These are phyloP conservation scores for Caranx ignobilis DNA, from an alignment of 2,113 vertebrate species.

Conservation along the genomic window DNA sequence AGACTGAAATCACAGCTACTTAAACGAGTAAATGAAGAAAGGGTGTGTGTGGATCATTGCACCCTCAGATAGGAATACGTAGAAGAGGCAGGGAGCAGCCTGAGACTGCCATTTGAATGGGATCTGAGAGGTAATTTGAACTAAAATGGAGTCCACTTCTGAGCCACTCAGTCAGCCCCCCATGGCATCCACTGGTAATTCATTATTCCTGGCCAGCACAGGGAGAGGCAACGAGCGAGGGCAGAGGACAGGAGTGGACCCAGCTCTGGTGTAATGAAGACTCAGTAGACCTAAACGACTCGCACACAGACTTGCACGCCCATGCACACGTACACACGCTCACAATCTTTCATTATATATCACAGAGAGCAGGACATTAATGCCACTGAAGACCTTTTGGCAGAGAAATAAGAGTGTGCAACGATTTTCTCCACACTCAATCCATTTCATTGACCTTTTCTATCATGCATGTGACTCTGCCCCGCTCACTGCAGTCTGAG, in stretches of 20 bases:
- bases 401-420: slow-evolving; percentile 74
- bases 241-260: slow-evolving; percentile 78
- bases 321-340: slow-evolving; percentile 45
- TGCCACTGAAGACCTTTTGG: slow-evolving; percentile 80
- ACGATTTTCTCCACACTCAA: slow-evolving; percentile 74
- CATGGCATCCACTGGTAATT: slow-evolving; percentile 79
- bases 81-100: slow-evolving; percentile 55
- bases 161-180: slow-evolving; percentile 69
- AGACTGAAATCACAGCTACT: slow-evolving; percentile 4
- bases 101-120: slow-evolving; percentile 75
- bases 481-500: slow-evolving; percentile 52
- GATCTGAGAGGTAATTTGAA: slow-evolving; percentile 80
- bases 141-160: slow-evolving; percentile 80
- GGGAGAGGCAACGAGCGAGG: slow-evolving; percentile 76
- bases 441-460: slow-evolving; percentile 82
- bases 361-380: slow-evolving; percentile 72
- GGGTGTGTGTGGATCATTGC: slow-evolving; percentile 49
- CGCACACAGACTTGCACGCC: slow-evolving; percentile 23
- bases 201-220: slow-evolving; percentile 78
- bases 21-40: slow-evolving; percentile 43
- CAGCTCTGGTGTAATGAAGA: slow-evolving; percentile 81
- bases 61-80: slow-evolving; percentile 32
- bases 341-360: slow-evolving; percentile 74
- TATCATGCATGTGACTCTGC: slow-evolving; percentile 74
- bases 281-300: slow-evolving; percentile 79